A percentile compares a stretch with the other conserved stretches of the same genome.
Evolutionary conservation across 2,888 invertebrate species (phyloP).

Genomic region (Panzeria rudis): DNA sequence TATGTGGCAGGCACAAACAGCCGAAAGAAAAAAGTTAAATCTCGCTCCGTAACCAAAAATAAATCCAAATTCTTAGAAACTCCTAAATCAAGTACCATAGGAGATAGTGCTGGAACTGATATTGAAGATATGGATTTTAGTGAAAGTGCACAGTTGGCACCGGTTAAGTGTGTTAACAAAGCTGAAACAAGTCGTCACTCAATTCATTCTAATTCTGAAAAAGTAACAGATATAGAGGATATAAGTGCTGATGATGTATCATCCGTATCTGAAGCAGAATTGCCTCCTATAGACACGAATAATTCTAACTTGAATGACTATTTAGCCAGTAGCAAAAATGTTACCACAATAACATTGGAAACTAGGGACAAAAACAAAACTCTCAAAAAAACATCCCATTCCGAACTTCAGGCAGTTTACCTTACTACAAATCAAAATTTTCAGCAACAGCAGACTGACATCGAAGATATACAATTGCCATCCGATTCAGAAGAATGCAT

Average conservation of each 20-base stretch:
- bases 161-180: not conserved
- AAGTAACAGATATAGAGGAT: conserved; percentile 84
- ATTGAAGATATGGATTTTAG: conserved; percentile 84
- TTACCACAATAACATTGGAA: conserved; percentile 61
- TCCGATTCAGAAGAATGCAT: conserved; percentile 84
- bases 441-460: conserved; percentile 81
- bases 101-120: conserved; percentile 74
- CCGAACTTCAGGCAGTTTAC: conserved; percentile 48
- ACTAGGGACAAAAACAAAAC: conserved; percentile 41
- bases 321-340: conserved; percentile 72
- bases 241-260: conserved; percentile 82
- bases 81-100: conserved; percentile 64
- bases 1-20: conserved; percentile 79
- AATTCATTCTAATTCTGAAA: conserved; percentile 69
- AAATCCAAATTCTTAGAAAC: conserved; percentile 78
- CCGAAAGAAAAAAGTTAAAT: conserved; percentile 80
- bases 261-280: conserved; percentile 75
- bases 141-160: conserved; percentile 77
- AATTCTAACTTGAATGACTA: conserved; percentile 72
- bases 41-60: conserved; percentile 79
- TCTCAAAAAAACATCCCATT: conserved; percentile 59
- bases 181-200: conserved; percentile 16
- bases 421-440: conserved; percentile 32
- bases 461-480: conserved; percentile 84
- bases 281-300: conserved; percentile 64